These are phyloP conservation scores for Stomatorhinus ivindoensis DNA, from an alignment of 2,113 vertebrate genomes.

Conservation along the genomic window DNA sequence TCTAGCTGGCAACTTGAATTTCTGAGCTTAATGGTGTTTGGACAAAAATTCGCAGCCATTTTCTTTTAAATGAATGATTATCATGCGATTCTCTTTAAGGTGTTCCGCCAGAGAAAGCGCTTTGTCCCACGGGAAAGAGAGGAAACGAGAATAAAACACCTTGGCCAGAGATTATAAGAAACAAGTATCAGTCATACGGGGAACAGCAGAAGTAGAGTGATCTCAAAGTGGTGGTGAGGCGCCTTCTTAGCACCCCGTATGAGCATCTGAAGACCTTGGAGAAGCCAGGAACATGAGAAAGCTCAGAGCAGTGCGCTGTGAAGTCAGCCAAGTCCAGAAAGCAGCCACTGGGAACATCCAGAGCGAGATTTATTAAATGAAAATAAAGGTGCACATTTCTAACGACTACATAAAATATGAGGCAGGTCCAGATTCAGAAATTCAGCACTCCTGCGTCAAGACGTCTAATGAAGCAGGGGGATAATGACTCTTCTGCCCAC, in stretches of 20 bases:
- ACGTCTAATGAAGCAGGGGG: neutral
- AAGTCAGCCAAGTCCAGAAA: neutral
- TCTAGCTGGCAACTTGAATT: neutral
- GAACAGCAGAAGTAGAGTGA: conserved; percentile 29
- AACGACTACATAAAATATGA: conserved; percentile 11
- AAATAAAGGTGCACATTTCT: conserved; percentile 11
- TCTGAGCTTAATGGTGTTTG: neutral
- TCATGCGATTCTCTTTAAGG: conserved; percentile 1
- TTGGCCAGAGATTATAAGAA: conserved; percentile 27
- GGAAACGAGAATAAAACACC: neutral
- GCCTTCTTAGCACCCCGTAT: neutral
- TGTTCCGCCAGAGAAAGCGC: conserved; percentile 17
- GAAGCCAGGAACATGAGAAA: conserved; percentile 13
- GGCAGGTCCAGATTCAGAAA: conserved; percentile 12
- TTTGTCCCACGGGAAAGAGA: conserved; percentile 14
- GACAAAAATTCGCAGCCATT: neutral
- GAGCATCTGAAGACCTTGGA: conserved; percentile 28
- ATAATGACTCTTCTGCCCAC: neutral
- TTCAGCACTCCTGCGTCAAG: neutral
- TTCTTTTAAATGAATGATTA: neutral
- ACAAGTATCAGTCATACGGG: conserved; percentile 35
- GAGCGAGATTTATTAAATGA: conserved; percentile 8
- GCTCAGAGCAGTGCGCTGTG: neutral
- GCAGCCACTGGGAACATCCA: neutral
- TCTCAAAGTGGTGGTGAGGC: neutral